Evolutionary conservation across 2,797 vertebrate genomes (phyloP).

Genomic region (Nyctibius grandis): DNA sequence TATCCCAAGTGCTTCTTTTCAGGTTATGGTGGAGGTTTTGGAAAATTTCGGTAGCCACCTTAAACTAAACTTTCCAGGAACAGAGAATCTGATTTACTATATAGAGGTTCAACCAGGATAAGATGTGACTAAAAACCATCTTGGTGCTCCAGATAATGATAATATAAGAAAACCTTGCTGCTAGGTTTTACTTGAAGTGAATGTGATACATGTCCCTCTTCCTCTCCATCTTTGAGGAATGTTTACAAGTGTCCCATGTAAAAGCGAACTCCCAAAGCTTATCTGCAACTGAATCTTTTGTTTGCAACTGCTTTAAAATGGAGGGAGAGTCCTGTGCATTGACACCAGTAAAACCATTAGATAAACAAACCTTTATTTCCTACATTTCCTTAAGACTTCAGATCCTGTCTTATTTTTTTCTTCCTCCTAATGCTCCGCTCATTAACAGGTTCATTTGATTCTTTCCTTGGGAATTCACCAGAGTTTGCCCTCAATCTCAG

Average conservation of each 20-base stretch:
- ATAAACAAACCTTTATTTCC: slow-evolving; percentile 58
- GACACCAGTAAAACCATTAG: slow-evolving; percentile 41
- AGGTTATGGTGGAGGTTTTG: not conserved
- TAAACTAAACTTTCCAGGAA: not conserved
- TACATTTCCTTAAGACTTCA: slow-evolving; percentile 50
- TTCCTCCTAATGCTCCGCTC: slow-evolving; percentile 55
- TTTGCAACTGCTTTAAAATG: slow-evolving; percentile 34
- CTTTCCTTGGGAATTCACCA: slow-evolving; percentile 74
- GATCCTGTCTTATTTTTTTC: slow-evolving; percentile 38
- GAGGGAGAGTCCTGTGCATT: not conserved
- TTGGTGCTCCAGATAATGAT: not conserved
- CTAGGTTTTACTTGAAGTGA: not conserved
- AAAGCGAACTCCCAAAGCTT: slow-evolving; percentile 5
- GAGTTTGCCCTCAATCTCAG: slow-evolving; percentile 65
- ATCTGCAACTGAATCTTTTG: slow-evolving; percentile 37
- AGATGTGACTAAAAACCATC: not conserved
- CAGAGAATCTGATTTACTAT: not conserved
- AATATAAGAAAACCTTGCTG: not conserved
- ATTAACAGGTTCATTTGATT: slow-evolving; percentile 75
- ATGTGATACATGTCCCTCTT: not conserved
- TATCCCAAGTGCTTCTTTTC: not conserved
- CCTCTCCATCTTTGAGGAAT: not conserved
- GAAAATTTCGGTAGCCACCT: not conserved
- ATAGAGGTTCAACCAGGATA: not conserved
- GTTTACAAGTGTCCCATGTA: not conserved